These are phyloP conservation scores for Somateria mollissima DNA, from an alignment of 2,797 vertebrate genomes.

Conservation along the genomic window DNA sequence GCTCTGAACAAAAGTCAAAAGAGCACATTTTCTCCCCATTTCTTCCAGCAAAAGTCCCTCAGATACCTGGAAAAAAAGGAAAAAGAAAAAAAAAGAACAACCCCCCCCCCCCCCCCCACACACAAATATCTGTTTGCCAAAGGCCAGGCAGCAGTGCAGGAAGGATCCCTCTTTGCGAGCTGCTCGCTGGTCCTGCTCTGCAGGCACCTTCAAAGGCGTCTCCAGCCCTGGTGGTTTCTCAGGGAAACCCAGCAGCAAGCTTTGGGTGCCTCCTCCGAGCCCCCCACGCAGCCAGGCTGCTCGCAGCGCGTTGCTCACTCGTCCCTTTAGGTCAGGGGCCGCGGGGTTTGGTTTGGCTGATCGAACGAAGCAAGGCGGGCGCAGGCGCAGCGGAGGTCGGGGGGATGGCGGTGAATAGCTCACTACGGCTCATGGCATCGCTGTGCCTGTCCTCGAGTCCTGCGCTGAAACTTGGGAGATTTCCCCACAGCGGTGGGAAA, in stretches of 20 bases:
- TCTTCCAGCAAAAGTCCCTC: neutral
- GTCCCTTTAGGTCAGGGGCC: neutral
- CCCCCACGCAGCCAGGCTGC: neutral
- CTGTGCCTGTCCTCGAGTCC: conserved; percentile 25
- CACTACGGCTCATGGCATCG: neutral
- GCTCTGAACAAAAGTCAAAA: neutral
- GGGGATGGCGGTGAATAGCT: neutral
- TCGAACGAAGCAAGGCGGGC: neutral
- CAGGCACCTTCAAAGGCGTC: neutral
- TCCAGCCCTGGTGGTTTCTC: neutral
- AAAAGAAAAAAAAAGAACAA: neutral
- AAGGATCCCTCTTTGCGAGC: neutral
- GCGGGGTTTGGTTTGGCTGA: neutral
- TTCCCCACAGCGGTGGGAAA: neutral
- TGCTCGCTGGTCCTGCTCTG: accelerated
- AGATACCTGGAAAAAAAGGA: neutral
- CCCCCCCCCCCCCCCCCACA: too few species aligned
- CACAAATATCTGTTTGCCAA: neutral
- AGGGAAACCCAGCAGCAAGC: neutral
- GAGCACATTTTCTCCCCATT: accelerated
- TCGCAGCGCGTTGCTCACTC: neutral
- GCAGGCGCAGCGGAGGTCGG: neutral
- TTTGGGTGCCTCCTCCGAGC: neutral
- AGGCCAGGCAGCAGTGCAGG: accelerated
- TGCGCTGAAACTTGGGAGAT: neutral